Percentiles rank a stretch among this genome's conserved stretches.
Conservation (phyloP, 2,797 vertebrate genomes). For the Manis pentadactyla region DNA sequence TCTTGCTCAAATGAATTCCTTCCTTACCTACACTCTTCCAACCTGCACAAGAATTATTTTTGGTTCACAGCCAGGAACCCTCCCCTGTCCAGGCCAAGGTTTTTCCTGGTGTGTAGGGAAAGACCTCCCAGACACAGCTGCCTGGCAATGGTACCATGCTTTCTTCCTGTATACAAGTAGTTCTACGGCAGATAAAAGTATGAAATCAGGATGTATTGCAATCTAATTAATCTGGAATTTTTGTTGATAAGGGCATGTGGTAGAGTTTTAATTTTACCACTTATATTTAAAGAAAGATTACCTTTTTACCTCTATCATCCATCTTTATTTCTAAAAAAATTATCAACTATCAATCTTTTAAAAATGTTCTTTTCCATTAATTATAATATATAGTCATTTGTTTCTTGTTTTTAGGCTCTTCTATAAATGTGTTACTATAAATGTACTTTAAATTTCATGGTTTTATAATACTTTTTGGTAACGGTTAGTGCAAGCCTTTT, state of each 20-base stretch:
- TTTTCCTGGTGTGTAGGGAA: too few species aligned
- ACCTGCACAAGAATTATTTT: too few species aligned
- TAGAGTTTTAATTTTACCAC: not conserved
- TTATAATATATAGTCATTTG: not conserved
- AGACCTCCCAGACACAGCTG: too few species aligned
- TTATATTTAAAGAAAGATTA: not conserved
- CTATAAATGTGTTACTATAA: not conserved
- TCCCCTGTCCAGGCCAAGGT: too few species aligned
- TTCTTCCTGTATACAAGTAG: too few species aligned
- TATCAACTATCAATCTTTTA: not conserved
- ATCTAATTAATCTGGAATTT: not conserved
- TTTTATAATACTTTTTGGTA: not conserved
- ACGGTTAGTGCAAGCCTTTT: not conserved
- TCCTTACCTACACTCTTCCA: too few species aligned
- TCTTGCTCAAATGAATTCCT: too few species aligned
- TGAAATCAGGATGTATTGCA: not conserved
- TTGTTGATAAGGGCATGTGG: not conserved
- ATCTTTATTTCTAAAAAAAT: too few species aligned
- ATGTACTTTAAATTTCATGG: not conserved
- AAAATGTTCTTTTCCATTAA: not conserved
- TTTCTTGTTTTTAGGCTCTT: not conserved
- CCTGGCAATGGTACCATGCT: too few species aligned
- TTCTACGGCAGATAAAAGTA: not conserved
- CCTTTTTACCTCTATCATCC: not conserved
- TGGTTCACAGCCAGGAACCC: too few species aligned